These are phyloP conservation scores for Cydia splendana DNA, from an alignment of 1,140 invertebrate species.

Conservation along the genomic window DNA sequence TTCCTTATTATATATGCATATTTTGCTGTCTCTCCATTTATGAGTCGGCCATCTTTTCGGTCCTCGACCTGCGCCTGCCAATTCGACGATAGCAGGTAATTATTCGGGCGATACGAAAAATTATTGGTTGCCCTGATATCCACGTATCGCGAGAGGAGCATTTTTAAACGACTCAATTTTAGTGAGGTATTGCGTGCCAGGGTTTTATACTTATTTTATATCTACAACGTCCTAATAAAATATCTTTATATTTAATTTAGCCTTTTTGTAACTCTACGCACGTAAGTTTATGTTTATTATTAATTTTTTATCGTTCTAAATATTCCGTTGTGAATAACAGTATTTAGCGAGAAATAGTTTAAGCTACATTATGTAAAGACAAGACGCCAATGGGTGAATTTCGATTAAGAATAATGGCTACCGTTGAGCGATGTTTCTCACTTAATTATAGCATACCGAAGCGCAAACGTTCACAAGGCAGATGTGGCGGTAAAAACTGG, in stretches of 20 bases:
- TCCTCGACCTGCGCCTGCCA: slow-evolving; percentile 58
- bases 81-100: slow-evolving; percentile 73
- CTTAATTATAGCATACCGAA: slow-evolving; percentile 67
- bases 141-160: slow-evolving; percentile 51
- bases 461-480: slow-evolving; percentile 54
- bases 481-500: slow-evolving; percentile 60
- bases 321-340: neutral
- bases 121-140: slow-evolving; percentile 58
- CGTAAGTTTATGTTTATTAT: neutral
- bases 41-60: slow-evolving; percentile 61
- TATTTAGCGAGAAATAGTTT: slow-evolving; percentile 6
- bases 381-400: slow-evolving; percentile 12
- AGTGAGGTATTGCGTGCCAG: slow-evolving; percentile 37
- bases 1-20: slow-evolving; percentile 23
- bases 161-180: slow-evolving; percentile 69
- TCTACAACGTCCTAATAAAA: slow-evolving; percentile 19
- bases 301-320: neutral
- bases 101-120: slow-evolving; percentile 71
- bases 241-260: slow-evolving; percentile 33
- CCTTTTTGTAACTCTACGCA: slow-evolving; percentile 32
- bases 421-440: slow-evolving; percentile 54
- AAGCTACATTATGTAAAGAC: slow-evolving; percentile 25
- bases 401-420: slow-evolving; percentile 46
- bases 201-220: slow-evolving; percentile 24
- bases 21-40: slow-evolving; percentile 51